Conservation (phyloP, 2,797 vertebrate genomes). For the Melanotaenia parkinsoni region DNA sequence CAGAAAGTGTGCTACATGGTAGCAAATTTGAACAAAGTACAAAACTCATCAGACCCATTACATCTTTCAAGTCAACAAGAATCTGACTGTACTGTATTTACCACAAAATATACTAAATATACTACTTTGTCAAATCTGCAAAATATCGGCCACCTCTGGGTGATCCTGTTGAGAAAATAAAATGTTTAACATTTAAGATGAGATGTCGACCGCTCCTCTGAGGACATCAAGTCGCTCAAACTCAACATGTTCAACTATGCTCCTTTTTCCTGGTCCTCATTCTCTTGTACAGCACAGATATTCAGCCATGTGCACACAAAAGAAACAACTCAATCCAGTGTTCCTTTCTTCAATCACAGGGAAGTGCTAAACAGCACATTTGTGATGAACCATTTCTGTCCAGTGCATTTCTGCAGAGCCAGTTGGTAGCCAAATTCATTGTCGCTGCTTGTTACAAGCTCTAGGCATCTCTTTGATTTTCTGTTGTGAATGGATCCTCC, state of each 20-base stretch:
- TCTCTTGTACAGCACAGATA: constrained; percentile 28
- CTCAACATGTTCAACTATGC: constrained; percentile 41
- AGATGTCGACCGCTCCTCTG: constrained; percentile 67
- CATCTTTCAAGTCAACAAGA: constrained; percentile 74
- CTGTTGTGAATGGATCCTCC: constrained; percentile 97
- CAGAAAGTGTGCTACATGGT: constrained; percentile 89
- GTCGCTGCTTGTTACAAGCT: constrained; percentile 90
- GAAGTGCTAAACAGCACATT: constrained; percentile 88
- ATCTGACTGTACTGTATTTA: constrained; percentile 70
- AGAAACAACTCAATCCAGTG: constrained; percentile 24
- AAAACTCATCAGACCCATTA: constrained; percentile 63
- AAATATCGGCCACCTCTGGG: constrained; percentile 75
- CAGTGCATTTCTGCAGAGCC: constrained; percentile 94
- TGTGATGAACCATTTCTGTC: constrained; percentile 96
- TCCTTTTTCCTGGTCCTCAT: constrained; percentile 26
- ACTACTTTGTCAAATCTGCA: constrained; percentile 74
- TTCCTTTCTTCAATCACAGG: constrained; percentile 76
- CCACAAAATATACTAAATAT: constrained; percentile 77
- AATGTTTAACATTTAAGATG: constrained; percentile 83
- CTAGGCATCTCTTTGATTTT: constrained; percentile 97
- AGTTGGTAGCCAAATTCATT: constrained; percentile 95
- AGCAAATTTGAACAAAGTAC: constrained; percentile 82
- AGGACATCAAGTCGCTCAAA: constrained; percentile 68
- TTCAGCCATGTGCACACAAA: constrained; percentile 28
- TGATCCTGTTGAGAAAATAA: constrained; percentile 73